phyloP scores from a whole-genome alignment of 1,140 invertebrate species.

The Drosophila ohnishii region DNA sequence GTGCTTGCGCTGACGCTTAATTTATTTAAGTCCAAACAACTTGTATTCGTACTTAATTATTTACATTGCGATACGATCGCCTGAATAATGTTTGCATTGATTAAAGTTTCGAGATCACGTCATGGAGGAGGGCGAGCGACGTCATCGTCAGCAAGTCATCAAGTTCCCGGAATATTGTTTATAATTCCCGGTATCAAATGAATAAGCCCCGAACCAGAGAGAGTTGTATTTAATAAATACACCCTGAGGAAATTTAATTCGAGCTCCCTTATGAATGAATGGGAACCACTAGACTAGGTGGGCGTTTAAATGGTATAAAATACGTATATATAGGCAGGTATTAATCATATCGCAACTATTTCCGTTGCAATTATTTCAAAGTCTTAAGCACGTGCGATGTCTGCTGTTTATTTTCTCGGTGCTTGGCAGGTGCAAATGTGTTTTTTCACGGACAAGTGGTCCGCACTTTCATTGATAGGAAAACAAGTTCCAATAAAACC shows the following conservation, averaged over 20 bases:
- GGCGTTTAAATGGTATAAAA: conserved; percentile 3
- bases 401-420: conserved; percentile 3
- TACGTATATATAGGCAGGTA: conserved; percentile 13
- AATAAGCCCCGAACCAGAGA: conserved; percentile 13
- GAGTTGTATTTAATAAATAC: conserved; percentile 4
- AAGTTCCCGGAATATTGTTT: conserved; percentile 20
- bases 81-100: conserved; percentile 47
- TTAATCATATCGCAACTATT: conserved; percentile 42
- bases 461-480: conserved; percentile 29
- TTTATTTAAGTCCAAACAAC: conserved; percentile 43
- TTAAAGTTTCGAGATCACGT: conserved; percentile 43
- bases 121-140: conserved; percentile 17
- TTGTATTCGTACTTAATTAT: conserved; percentile 31
- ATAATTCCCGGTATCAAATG: conserved; percentile 30
- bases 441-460: conserved; percentile 32
- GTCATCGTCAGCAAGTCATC: conserved; percentile 37
- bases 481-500: conserved; percentile 47
- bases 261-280: conserved; percentile 2
- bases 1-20: conserved; percentile 18
- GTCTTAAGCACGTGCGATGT: conserved; percentile 10
- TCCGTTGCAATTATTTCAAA: conserved; percentile 21
- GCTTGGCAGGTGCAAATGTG: conserved; percentile 10
- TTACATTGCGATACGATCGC: conserved; percentile 33
- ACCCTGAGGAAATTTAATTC: conserved; percentile 3
- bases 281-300: conserved; percentile 5